phyloP scores from a whole-genome alignment of 1,140 invertebrate species.

The Hyposmocoma kahamanoa region DNA sequence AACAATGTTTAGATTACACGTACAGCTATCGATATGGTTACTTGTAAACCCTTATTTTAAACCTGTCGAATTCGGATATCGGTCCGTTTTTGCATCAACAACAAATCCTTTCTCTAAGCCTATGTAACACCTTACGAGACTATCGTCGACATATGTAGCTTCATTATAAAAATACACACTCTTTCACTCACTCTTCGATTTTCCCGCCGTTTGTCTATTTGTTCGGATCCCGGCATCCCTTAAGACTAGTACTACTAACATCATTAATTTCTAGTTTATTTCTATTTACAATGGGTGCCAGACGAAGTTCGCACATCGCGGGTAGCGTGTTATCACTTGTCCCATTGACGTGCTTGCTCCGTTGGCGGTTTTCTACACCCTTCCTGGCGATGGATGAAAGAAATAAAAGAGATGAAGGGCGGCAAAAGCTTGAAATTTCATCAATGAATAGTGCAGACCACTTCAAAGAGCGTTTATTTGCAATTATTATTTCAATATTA shows the following conservation, averaged over 20 bases:
- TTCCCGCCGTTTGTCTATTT: conserved; percentile 33
- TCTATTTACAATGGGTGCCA: no score
- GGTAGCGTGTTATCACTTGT: no score
- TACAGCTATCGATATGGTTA: conserved; percentile 68
- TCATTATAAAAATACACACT: conserved; percentile 67
- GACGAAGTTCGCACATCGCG: no score
- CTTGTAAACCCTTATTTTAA: conserved; percentile 41
- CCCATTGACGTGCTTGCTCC: no score
- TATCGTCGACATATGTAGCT: conserved; percentile 55
- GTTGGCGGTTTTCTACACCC: conserved; percentile 63
- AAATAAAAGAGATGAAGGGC: conserved; percentile 30
- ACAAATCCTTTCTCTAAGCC: conserved; percentile 35
- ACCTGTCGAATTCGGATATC: conserved; percentile 44
- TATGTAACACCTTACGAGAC: conserved; percentile 54
- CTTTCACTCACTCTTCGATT: conserved; percentile 24
- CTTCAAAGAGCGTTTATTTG: no score
- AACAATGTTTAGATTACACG: conserved; percentile 55
- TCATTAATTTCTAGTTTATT: conserved; percentile 46
- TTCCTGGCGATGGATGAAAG: conserved; percentile 48
- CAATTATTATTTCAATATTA: no score
- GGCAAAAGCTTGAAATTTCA: conserved; percentile 66
- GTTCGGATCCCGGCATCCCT: conserved; percentile 51
- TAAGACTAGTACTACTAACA: conserved; percentile 56
- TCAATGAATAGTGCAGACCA: conserved; percentile 53
- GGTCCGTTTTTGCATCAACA: conserved; percentile 34